phyloP scores from a whole-genome alignment of 1,140 invertebrate species.

The Lepidotrigona ventralis region DNA sequence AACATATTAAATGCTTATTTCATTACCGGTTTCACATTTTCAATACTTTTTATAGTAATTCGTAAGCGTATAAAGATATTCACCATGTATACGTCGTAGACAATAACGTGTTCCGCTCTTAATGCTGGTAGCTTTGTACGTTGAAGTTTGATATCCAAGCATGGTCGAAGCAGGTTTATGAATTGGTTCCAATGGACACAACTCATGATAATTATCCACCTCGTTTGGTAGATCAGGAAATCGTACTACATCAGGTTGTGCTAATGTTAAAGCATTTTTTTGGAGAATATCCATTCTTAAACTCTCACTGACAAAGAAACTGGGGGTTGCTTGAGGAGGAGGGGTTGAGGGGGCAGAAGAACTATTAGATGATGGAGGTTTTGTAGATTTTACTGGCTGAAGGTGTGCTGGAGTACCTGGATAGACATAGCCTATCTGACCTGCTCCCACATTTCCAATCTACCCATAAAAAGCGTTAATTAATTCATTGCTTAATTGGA shows the following conservation, averaged over 20 bases:
- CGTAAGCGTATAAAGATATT: constrained; percentile 43
- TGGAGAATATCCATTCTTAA: constrained; percentile 88
- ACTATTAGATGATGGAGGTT: constrained; percentile 76
- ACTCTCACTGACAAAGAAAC: constrained; percentile 89
- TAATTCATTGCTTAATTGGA: neutral
- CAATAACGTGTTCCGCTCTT: constrained; percentile 93
- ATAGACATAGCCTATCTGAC: constrained; percentile 81
- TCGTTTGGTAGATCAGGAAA: constrained; percentile 90
- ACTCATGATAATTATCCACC: constrained; percentile 94
- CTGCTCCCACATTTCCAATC: constrained; percentile 69
- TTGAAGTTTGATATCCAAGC: constrained; percentile 90
- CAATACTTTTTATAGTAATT: neutral
- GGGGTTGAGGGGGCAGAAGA: constrained; percentile 80
- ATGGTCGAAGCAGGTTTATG: constrained; percentile 83
- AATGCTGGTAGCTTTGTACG: constrained; percentile 94
- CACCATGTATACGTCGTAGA: constrained; percentile 93
- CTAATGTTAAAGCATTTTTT: constrained; percentile 87
- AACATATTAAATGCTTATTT: constrained; percentile 48
- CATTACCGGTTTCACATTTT: neutral
- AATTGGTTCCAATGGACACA: constrained; percentile 90
- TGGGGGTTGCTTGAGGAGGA: constrained; percentile 70
- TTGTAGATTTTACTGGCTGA: constrained; percentile 77
- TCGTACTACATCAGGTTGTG: constrained; percentile 85
- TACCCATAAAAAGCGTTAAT: constrained; percentile 33
- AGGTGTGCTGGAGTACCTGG: constrained; percentile 85